Percentiles rank a stretch among this genome's conserved stretches.
phyloP scores from a whole-genome alignment of 2,113 vertebrate species.

The Dasyurus viverrinus region DNA sequence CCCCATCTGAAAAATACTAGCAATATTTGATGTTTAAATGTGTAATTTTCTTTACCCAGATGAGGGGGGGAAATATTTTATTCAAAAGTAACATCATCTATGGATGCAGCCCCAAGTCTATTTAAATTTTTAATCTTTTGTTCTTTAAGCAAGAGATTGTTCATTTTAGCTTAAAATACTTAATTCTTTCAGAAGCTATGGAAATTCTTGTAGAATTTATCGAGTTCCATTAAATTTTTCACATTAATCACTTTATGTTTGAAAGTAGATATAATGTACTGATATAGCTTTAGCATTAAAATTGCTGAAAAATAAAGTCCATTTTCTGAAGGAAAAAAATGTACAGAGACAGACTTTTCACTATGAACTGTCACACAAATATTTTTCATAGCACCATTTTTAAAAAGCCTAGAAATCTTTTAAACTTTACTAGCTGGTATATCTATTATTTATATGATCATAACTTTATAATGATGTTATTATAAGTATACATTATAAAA shows the following conservation, averaged over 20 bases:
- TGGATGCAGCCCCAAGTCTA: neutral
- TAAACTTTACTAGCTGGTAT: neutral
- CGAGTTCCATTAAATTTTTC: neutral
- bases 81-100: neutral
- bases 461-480: neutral
- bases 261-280: neutral
- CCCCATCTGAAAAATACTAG: neutral
- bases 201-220: slow-evolving; percentile 14
- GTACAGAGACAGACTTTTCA: neutral
- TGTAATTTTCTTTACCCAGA: neutral
- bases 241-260: neutral
- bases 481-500: neutral
- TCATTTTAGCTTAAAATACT: slow-evolving; percentile 29
- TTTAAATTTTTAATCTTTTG: neutral
- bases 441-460: neutral
- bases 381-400: slow-evolving; percentile 29
- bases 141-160: neutral
- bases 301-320: neutral
- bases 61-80: neutral
- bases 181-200: slow-evolving; percentile 26
- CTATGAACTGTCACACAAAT: slow-evolving; percentile 12
- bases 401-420: neutral
- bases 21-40: neutral
- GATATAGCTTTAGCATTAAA: slow-evolving; percentile 13
- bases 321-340: slow-evolving; percentile 10